Conservation (phyloP, 2,888 invertebrate genomes). For the Callyntrura guangdongensis region DNA sequence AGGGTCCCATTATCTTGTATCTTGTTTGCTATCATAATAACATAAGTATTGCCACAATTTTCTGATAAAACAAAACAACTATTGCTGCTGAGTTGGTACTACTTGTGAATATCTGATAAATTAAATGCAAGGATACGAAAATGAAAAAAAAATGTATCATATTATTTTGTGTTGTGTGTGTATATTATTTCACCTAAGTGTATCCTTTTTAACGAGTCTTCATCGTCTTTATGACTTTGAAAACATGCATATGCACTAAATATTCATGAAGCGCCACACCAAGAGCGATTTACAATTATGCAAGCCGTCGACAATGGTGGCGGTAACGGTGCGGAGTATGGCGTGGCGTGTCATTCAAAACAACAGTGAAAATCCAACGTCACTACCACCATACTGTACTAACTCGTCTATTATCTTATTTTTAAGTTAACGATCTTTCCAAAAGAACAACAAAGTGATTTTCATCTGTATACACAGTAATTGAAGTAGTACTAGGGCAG, state of each 20-base stretch:
- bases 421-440: conserved; percentile 60
- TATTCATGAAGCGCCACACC: conserved; percentile 40
- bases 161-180: background rate
- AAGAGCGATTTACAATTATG: background rate
- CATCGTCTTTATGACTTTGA: conserved; percentile 62
- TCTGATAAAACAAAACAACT: conserved; percentile 2
- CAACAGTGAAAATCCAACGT: conserved; percentile 55
- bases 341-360: conserved; percentile 57
- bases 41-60: conserved; percentile 14
- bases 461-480: background rate
- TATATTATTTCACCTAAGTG: background rate
- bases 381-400: background rate
- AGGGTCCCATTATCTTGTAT: conserved; percentile 42
- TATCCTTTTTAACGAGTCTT: conserved; percentile 54
- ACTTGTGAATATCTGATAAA: conserved; percentile 28
- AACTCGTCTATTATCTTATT: conserved; percentile 41
- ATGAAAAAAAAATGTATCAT: conserved; percentile 1
- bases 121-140: conserved; percentile 55
- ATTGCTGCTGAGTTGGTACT: background rate
- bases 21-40: conserved; percentile 28
- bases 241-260: conserved; percentile 53
- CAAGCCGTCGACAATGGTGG: background rate
- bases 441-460: background rate
- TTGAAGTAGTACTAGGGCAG: background rate
- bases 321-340: background rate